phyloP scores from a whole-genome alignment of 2,797 vertebrate species.

The Eutrigla gurnardus region DNA sequence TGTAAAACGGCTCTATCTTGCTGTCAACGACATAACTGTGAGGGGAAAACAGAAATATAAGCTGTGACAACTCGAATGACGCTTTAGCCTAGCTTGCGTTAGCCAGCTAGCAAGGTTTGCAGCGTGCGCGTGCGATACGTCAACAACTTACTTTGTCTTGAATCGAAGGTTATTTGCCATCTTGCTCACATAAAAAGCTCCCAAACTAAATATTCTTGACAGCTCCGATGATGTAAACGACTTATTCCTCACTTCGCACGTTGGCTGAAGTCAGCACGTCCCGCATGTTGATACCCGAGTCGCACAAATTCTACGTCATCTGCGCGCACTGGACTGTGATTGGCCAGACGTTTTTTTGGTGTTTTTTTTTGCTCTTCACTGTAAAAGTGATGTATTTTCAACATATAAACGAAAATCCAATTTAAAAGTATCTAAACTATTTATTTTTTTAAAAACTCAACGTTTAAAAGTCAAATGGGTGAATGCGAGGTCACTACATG shows the following conservation, averaged over 20 bases:
- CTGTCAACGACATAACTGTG: conserved; percentile 87
- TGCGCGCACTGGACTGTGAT: conserved; percentile 45
- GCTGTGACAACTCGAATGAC: neutral
- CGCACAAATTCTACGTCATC: conserved; percentile 75
- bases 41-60: neutral
- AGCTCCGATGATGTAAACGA: neutral
- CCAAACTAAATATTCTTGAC: neutral
- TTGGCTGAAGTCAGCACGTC: conserved; percentile 52
- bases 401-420: neutral
- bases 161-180: conserved; percentile 82
- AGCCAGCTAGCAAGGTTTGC: conserved; percentile 2
- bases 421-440: accelerated
- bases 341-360: conserved; percentile 44
- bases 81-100: conserved; percentile 44
- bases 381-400: neutral
- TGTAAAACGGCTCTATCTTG: conserved; percentile 96
- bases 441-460: neutral
- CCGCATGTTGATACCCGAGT: conserved; percentile 73
- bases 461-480: accelerated
- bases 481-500: accelerated
- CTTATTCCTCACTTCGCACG: conserved; percentile 58
- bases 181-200: conserved; percentile 16
- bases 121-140: neutral
- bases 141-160: conserved; percentile 85
- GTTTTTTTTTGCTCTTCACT: too few species aligned